Conservation (phyloP, 2,113 vertebrate species). For the Phalacrocorax carbo region DNA sequence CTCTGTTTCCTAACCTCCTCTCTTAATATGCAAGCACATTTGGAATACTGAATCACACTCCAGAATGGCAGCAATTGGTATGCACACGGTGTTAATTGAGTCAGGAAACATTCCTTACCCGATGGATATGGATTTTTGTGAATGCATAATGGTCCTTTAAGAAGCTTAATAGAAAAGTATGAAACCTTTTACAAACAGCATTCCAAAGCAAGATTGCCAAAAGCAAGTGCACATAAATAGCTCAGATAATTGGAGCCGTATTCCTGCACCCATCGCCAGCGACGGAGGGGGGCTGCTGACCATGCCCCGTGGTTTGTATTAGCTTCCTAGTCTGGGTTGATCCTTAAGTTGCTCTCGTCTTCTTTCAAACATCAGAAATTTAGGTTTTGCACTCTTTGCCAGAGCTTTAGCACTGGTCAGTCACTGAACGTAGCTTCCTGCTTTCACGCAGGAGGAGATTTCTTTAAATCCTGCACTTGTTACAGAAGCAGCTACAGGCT, state of each 20-base stretch:
- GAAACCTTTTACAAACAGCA: constrained; percentile 56
- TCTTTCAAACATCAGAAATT: neutral
- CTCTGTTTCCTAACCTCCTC: neutral
- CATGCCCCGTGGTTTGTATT: neutral
- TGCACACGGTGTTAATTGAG: neutral
- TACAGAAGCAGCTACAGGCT: neutral
- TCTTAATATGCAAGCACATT: neutral
- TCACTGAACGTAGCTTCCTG: neutral
- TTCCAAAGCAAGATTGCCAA: constrained; percentile 63
- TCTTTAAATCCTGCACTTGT: neutral
- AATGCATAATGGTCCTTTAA: constrained; percentile 62
- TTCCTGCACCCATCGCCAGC: neutral
- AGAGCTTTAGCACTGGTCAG: neutral
- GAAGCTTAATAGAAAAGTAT: constrained; percentile 64
- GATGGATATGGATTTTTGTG: constrained; percentile 63
- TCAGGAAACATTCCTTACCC: constrained; percentile 46
- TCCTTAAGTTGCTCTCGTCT: neutral
- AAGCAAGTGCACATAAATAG: constrained; percentile 68
- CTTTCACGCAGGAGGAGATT: neutral
- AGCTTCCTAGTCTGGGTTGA: neutral
- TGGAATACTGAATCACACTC: constrained; percentile 20
- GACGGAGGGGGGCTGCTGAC: neutral
- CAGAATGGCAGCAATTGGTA: constrained; percentile 6
- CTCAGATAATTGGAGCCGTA: constrained; percentile 36
- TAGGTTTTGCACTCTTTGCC: neutral